Conservation (phyloP, 2,888 invertebrate species). For the Andrena fulva region DNA sequence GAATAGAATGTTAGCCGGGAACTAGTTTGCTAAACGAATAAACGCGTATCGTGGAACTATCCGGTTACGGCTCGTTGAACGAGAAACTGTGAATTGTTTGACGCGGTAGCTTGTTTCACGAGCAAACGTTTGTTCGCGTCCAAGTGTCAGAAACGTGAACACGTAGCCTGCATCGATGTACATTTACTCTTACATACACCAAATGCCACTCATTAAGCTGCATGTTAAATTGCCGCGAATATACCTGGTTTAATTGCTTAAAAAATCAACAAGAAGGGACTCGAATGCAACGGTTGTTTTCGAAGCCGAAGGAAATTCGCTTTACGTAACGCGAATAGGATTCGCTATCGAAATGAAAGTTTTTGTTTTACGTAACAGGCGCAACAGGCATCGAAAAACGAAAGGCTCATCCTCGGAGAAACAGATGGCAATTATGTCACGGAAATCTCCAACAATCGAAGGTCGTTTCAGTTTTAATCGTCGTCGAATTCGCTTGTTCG, state of each 20-base stretch:
- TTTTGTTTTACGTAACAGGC: constrained; percentile 38
- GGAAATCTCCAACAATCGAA: constrained; percentile 23
- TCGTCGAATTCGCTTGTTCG: constrained; percentile 22
- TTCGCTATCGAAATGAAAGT: constrained; percentile 37
- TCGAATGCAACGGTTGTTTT: background rate
- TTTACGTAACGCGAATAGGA: constrained; percentile 32
- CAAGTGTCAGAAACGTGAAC: constrained; percentile 12
- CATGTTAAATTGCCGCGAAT: background rate
- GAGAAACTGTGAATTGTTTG: constrained; percentile 39
- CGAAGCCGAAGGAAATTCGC: constrained; percentile 12
- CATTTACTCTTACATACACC: background rate
- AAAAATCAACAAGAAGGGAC: background rate
- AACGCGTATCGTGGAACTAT: constrained; percentile 24
- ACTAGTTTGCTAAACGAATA: constrained; percentile 11
- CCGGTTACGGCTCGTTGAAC: constrained; percentile 19
- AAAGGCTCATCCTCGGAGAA: constrained; percentile 6
- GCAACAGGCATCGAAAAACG: constrained; percentile 9
- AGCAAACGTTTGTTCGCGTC: constrained; percentile 40
- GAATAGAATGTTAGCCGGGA: background rate
- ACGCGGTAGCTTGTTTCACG: constrained; percentile 46
- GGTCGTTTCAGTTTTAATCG: constrained; percentile 20
- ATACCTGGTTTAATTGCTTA: background rate
- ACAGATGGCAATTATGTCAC: background rate
- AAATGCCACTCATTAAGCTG: background rate
- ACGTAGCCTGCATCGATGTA: constrained; percentile 8